Base-by-base conservation (phyloP, 1,140 invertebrate genomes). In the Teleopsis dalmanni region DNA sequence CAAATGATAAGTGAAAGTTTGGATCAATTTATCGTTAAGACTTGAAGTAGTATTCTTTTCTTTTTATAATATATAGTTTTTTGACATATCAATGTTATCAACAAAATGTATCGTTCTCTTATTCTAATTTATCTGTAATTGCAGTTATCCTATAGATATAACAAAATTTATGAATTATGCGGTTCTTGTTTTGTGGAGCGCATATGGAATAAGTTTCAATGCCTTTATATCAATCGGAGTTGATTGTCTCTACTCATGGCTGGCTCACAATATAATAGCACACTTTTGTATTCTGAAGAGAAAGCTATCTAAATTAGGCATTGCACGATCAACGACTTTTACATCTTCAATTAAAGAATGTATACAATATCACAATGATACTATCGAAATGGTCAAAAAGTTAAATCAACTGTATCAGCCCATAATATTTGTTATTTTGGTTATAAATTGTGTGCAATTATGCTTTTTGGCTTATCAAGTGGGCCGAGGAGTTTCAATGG, bases 391-490 rank as follows among this genome's bases (percentile, higher is more conserved):
- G 46, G 18, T 35, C 11, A 35, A 37, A 11, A 34, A 38, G 11
- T 18, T 48, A 3, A 22, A 48, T 38, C 9, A 19, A 3, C 25
- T 48, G 16, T 48, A 29, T 38, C 46, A 22, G 6, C 34, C 46
- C 3, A 48, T 48, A 8, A 23, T 38, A 11, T 48, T 48, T 27
- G 23, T 38, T 8, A 19, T 38, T 21, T 48, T 38, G 16, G 16
- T 27, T 11, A 6, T 38, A 16, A 48, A 33, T 21, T 22, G 14
- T 13, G 25, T 48, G 21, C 46, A 37, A 19, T 16, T 48, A 4
- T 48, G 46, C 23, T 48, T 48, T 22, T 6, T 37, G n/a, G 46
- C 46, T 4, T 48, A 29, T 40, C 46, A 48, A 16, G 21, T 48
- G 25, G 46, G 34, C 4, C 37, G 35, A 10, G 46, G 34, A 4